These are phyloP conservation scores for Corticium candelabrum DNA, from an alignment of 37 sponge, comb jelly and placozoan genomes.

Conservation along the genomic window DNA sequence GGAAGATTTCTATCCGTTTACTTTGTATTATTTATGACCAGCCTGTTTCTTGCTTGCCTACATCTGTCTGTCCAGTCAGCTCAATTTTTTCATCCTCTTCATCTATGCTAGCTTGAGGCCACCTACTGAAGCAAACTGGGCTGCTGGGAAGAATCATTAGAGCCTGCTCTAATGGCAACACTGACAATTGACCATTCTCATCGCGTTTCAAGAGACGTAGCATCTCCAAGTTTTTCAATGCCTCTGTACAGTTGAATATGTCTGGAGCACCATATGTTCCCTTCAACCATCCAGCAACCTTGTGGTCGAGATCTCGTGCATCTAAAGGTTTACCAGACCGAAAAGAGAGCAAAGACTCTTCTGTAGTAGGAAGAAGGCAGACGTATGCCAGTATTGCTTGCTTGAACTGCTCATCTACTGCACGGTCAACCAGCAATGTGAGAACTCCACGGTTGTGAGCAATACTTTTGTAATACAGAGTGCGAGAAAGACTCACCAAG, in stretches of 20 bases:
- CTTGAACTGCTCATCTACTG: slow-evolving; percentile 78
- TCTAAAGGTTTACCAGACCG: neutral
- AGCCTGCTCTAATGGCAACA: slow-evolving; percentile 41
- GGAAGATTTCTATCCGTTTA: no score
- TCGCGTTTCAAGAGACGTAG: slow-evolving; percentile 42
- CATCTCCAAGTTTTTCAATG: slow-evolving; percentile 37
- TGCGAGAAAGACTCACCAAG: slow-evolving; percentile 47
- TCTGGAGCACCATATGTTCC: slow-evolving; percentile 19
- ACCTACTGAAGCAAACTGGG: neutral
- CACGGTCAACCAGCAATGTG: slow-evolving; percentile 61
- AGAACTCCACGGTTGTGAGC: slow-evolving; percentile 83
- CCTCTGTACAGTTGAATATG: slow-evolving; percentile 61
- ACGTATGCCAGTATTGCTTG: slow-evolving; percentile 70
- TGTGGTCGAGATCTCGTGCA: slow-evolving; percentile 21
- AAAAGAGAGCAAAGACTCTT: neutral
- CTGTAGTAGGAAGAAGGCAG: slow-evolving; percentile 37
- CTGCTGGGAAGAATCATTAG: slow-evolving; percentile 53
- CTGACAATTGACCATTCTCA: slow-evolving; percentile 31
- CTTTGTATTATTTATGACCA: no score
- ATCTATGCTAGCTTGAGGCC: no score
- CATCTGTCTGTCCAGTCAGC: neutral
- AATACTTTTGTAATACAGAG: slow-evolving; percentile 69
- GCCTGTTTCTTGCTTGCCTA: neutral
- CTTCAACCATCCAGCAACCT: slow-evolving; percentile 61
- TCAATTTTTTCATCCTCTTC: neutral